Percentiles rank a stretch among this genome's conserved stretches.
Conservation (phyloP, 2,888 invertebrate species). For the Acleris holmiana region DNA sequence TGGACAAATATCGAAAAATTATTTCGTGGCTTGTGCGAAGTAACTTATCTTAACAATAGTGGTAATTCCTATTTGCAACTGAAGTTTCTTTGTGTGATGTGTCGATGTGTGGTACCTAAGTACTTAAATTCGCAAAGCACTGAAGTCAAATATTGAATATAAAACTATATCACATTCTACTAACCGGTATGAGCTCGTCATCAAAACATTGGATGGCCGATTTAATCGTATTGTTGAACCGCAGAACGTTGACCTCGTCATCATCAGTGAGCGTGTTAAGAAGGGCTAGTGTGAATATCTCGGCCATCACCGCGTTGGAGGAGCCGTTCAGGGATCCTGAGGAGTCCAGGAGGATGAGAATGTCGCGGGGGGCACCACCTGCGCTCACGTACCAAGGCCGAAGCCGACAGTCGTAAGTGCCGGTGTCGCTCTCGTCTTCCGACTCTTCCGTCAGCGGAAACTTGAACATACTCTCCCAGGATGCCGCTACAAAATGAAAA, state of each 20-base stretch:
- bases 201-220: slow-evolving; percentile 73
- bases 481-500: slow-evolving; percentile 55
- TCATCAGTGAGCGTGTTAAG: slow-evolving; percentile 77
- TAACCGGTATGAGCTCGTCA: slow-evolving; percentile 71
- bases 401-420: slow-evolving; percentile 73
- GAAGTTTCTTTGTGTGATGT: too few species aligned
- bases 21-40: too few species aligned
- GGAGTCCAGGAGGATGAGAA: slow-evolving; percentile 72
- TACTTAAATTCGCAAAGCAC: too few species aligned
- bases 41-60: too few species aligned
- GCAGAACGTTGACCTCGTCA: slow-evolving; percentile 72
- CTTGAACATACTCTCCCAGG: slow-evolving; percentile 72
- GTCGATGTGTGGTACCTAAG: too few species aligned
- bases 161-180: slow-evolving; percentile 38
- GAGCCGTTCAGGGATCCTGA: slow-evolving; percentile 77
- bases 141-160: too few species aligned
- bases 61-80: too few species aligned
- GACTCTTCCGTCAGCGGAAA: slow-evolving; percentile 39
- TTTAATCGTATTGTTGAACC: slow-evolving; percentile 65
- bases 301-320: slow-evolving; percentile 60
- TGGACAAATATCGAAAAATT: too few species aligned
- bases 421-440: slow-evolving; percentile 50
- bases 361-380: slow-evolving; percentile 72
- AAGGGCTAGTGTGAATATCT: slow-evolving; percentile 65
- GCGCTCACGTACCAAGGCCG: slow-evolving; percentile 79